A percentile compares a stretch with the other conserved stretches of the same genome.
phyloP scores from a whole-genome alignment of 2,797 vertebrate genomes.

The Lophotriccus pileatus region DNA sequence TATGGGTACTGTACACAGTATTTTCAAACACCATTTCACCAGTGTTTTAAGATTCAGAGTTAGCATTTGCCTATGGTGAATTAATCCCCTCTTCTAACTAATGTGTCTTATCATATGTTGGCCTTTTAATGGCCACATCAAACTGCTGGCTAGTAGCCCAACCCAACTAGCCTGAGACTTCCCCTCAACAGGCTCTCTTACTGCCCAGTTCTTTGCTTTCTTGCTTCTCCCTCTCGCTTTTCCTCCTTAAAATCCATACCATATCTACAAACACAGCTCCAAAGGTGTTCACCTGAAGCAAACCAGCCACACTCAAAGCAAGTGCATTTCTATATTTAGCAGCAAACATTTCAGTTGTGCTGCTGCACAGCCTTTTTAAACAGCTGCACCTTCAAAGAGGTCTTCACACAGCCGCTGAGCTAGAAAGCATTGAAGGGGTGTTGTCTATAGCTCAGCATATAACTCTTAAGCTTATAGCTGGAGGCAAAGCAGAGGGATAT shows the following conservation, averaged over 20 bases:
- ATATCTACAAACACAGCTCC: neutral
- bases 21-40: neutral
- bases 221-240: neutral
- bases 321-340: slow-evolving; percentile 46
- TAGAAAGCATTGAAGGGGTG: neutral
- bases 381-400: slow-evolving; percentile 22
- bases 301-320: neutral
- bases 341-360: neutral
- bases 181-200: neutral
- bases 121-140: neutral
- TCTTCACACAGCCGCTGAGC: slow-evolving; percentile 23
- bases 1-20: neutral
- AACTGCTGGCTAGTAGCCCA: neutral
- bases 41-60: neutral
- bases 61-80: neutral
- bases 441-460: neutral
- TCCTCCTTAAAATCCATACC: neutral
- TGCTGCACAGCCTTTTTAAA: neutral
- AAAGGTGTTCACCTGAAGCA: slow-evolving; percentile 8
- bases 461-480: neutral
- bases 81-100: neutral
- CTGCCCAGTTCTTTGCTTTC: neutral
- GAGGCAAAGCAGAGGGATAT: slow-evolving; percentile 15
- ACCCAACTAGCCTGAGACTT: neutral
- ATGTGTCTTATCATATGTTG: neutral